phyloP scores from a whole-genome alignment of 2,888 invertebrate species.

The Tanypteryx hageni region DNA sequence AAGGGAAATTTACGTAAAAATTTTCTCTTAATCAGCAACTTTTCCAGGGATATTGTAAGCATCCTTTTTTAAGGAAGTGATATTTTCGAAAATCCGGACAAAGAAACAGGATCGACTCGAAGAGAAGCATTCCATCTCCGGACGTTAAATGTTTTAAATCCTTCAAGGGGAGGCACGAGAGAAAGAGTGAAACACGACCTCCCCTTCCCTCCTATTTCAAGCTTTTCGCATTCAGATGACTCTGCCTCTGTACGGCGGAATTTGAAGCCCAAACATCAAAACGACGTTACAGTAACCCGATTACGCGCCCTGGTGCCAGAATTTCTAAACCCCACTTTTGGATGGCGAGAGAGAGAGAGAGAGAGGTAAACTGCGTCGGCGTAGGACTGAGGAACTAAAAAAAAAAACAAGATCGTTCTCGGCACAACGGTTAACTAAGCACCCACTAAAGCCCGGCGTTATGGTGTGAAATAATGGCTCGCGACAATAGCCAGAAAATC shows the following conservation, averaged over 20 bases:
- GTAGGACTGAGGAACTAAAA: background rate
- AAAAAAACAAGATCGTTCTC: background rate
- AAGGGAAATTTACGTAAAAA: no score
- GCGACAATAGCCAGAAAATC: background rate
- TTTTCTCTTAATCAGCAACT: no score
- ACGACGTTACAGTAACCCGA: conserved; percentile 3
- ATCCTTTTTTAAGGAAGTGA: no score
- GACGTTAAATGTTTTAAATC: no score
- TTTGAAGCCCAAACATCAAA: conserved; percentile 17
- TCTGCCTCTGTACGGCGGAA: background rate
- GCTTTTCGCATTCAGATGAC: no score
- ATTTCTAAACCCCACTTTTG: background rate
- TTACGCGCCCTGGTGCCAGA: background rate
- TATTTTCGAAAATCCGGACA: no score
- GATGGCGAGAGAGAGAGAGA: background rate
- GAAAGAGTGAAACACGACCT: no score
- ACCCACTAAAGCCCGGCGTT: background rate
- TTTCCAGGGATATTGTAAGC: no score
- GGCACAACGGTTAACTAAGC: background rate
- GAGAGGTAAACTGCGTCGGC: background rate
- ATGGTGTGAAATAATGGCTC: background rate
- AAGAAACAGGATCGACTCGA: no score
- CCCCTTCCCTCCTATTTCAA: no score
- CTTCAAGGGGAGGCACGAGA: no score
- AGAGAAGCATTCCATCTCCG: no score